Percentiles rank a stretch among this genome's conserved stretches.
These are phyloP conservation scores for Oplegnathus fasciatus DNA, from an alignment of 2,113 vertebrate species.

Conservation along the genomic window DNA sequence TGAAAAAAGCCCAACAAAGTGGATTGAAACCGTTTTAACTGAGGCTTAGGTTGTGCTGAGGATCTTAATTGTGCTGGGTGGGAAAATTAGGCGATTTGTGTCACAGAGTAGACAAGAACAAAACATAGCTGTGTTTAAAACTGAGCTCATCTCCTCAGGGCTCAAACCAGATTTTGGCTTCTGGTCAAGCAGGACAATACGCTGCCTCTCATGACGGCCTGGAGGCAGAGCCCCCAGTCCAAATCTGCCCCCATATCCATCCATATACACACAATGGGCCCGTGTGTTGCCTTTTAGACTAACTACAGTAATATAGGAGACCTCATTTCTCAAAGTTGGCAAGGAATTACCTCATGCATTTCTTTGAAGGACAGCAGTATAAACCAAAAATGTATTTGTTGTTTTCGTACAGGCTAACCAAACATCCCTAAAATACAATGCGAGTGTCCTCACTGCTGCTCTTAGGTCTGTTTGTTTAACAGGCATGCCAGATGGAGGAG, in stretches of 20 bases:
- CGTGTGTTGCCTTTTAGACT: neutral
- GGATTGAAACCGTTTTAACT: too few species aligned
- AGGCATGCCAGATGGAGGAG: neutral
- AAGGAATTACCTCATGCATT: neutral
- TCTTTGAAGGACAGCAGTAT: neutral
- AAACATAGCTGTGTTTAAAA: neutral
- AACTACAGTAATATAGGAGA: neutral
- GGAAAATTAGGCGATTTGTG: too few species aligned
- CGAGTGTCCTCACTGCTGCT: neutral
- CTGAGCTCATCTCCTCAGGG: neutral
- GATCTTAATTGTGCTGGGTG: too few species aligned
- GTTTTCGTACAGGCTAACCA: neutral
- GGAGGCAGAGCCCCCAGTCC: neutral
- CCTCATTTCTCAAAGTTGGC: neutral
- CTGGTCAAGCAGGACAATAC: neutral
- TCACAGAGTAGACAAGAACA: too few species aligned
- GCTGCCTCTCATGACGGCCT: constrained; percentile 3
- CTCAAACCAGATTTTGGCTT: constrained; percentile 6
- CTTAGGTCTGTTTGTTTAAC: neutral
- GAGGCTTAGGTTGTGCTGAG: too few species aligned
- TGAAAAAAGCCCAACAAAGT: neutral
- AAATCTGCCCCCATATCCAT: neutral
- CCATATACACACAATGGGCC: neutral
- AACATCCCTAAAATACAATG: neutral
- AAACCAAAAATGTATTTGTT: neutral